phyloP scores from a whole-genome alignment of 2,113 vertebrate species.

The Hippocampus mohnikei region DNA sequence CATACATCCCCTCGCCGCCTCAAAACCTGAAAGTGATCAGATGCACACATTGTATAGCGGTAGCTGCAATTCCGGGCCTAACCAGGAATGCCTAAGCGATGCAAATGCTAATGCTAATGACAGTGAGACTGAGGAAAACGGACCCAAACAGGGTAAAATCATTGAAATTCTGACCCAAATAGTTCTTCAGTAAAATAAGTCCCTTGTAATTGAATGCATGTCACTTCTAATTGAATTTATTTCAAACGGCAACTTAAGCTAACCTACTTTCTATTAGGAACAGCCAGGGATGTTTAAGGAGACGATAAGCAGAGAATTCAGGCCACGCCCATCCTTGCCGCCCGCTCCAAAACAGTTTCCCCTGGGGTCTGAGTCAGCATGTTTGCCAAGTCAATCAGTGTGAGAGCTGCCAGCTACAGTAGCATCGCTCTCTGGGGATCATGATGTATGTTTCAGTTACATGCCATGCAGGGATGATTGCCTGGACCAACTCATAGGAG shows the following conservation, averaged over 20 bases:
- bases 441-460: constrained; percentile 61
- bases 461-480: constrained; percentile 44
- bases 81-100: no score
- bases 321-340: constrained; percentile 32
- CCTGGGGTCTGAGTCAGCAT: constrained; percentile 57
- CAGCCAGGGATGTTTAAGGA: constrained; percentile 1
- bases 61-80: no score
- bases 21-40: no score
- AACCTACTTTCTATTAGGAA: constrained; percentile 26
- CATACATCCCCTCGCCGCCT: no score
- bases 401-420: constrained; percentile 70
- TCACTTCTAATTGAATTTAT: no score
- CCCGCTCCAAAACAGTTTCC: constrained; percentile 50
- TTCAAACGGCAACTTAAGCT: background rate
- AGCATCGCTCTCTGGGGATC: constrained; percentile 33
- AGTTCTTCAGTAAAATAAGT: no score
- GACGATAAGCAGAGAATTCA: constrained; percentile 11
- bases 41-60: no score
- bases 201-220: no score
- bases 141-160: no score
- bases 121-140: no score
- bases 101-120: no score
- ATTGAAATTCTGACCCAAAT: no score
- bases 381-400: constrained; percentile 70
- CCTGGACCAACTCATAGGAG: constrained; percentile 31